Percentiles rank a stretch among this genome's conserved stretches.
Evolutionary conservation across 37 sponge, comb jelly and placozoan species (phyloP).

Genomic region (Hexactinellida sp.): DNA sequence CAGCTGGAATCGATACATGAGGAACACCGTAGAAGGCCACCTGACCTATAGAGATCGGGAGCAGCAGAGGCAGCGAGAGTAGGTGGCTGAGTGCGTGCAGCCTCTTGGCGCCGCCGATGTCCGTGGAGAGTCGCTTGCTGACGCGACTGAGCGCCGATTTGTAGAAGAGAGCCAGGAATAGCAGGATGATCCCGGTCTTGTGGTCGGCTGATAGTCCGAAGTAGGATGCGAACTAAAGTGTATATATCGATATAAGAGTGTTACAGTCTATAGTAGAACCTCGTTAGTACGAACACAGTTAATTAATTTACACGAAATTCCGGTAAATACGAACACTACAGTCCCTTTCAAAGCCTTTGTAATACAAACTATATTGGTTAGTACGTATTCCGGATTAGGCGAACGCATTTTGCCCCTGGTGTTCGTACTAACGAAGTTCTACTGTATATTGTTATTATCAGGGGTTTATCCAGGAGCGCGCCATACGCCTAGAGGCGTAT

Average conservation of each 20-base stretch:
- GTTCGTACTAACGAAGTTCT: too few relatives aligned
- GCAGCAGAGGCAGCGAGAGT: not conserved
- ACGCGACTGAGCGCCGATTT: constrained; percentile 1
- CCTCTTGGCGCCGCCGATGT: constrained; percentile 43
- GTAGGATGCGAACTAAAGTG: not conserved
- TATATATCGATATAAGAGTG: too few relatives aligned
- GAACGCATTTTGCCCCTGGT: too few relatives aligned
- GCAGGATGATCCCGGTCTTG: not conserved
- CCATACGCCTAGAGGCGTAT: too few relatives aligned
- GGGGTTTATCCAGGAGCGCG: too few relatives aligned
- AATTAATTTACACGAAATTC: not conserved
- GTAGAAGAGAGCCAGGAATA: not conserved
- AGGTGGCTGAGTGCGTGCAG: constrained; percentile 41
- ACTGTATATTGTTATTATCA: too few relatives aligned
- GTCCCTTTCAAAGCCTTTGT: too few relatives aligned
- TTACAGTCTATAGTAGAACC: too few relatives aligned
- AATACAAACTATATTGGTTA: too few relatives aligned
- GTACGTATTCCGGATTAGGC: too few relatives aligned
- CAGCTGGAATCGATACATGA: not conserved
- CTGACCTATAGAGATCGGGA: not conserved
- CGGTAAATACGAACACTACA: not conserved
- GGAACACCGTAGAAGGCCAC: not conserved
- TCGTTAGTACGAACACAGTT: too few relatives aligned
- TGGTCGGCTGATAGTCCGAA: not conserved
- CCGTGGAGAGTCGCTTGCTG: constrained; percentile 3